A percentile compares a stretch with the other conserved stretches of the same genome.
Evolutionary conservation across 2,888 invertebrate genomes (phyloP).

Genomic region (Eupeodes latifasciatus): DNA sequence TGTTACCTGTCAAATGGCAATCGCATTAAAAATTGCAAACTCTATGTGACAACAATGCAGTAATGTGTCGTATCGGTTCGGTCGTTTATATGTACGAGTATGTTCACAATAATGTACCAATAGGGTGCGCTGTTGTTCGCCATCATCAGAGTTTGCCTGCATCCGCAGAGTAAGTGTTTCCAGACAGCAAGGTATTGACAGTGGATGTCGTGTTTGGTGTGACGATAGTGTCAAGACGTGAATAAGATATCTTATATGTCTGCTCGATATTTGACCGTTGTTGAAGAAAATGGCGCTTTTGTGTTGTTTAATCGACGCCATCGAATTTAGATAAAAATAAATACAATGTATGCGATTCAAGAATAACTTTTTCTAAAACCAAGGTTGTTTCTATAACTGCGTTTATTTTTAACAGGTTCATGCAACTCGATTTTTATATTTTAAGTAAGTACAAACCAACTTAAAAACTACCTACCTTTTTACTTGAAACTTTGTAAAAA

Average conservation of each 20-base stretch:
- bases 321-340: conserved; percentile 37
- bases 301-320: conserved; percentile 67
- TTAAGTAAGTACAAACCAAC: too few species aligned
- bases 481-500: too few species aligned
- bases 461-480: too few species aligned
- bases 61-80: conserved; percentile 53
- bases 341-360: neutral
- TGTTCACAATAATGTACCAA: neutral
- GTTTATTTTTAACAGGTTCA: neutral
- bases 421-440: neutral
- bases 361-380: neutral
- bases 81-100: neutral
- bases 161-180: neutral
- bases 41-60: conserved; percentile 67
- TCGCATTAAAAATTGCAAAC: conserved; percentile 78
- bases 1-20: conserved; percentile 78
- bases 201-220: conserved; percentile 41
- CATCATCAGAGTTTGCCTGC: neutral
- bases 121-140: conserved; percentile 26
- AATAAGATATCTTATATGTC: conserved; percentile 67
- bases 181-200: conserved; percentile 34
- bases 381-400: neutral
- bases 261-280: conserved; percentile 12
- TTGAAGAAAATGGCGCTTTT: conserved; percentile 62
- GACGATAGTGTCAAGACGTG: conserved; percentile 65